Evolutionary conservation across 2,888 invertebrate genomes (phyloP).

Genomic region (Polymixis flavicincta): DNA sequence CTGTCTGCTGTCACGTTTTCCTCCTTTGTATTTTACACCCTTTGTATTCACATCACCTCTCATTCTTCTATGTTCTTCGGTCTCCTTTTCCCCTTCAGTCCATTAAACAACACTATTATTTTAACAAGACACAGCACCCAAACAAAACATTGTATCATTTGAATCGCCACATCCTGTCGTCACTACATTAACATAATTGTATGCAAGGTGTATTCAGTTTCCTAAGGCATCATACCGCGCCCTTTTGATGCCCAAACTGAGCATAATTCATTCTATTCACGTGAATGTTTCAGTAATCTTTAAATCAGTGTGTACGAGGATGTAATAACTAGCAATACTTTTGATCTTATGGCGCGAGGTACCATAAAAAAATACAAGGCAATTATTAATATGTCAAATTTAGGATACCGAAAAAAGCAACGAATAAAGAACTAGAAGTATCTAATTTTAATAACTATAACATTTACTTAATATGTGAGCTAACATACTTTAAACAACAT

Average conservation of each 20-base stretch:
- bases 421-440: neutral
- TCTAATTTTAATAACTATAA: no score
- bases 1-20: neutral
- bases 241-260: slow-evolving; percentile 40
- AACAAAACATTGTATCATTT: slow-evolving; percentile 25
- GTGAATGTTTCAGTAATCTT: slow-evolving; percentile 34
- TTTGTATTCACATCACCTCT: neutral
- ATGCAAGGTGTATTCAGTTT: slow-evolving; percentile 26
- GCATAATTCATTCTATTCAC: slow-evolving; percentile 42
- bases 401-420: neutral
- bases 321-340: neutral
- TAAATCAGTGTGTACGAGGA: slow-evolving; percentile 7
- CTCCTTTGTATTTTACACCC: no score
- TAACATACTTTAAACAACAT: no score
- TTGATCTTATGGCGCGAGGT: neutral
- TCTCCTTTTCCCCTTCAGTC: neutral
- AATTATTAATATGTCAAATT: neutral
- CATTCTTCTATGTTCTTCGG: neutral
- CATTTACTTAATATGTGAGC: no score
- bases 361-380: neutral
- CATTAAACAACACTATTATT: neutral
- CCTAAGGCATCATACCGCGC: slow-evolving; percentile 25
- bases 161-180: slow-evolving; percentile 25
- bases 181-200: slow-evolving; percentile 43
- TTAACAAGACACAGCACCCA: neutral